Base-by-base conservation (phyloP, 1,140 invertebrate species). In the Apis laboriosa region DNA sequence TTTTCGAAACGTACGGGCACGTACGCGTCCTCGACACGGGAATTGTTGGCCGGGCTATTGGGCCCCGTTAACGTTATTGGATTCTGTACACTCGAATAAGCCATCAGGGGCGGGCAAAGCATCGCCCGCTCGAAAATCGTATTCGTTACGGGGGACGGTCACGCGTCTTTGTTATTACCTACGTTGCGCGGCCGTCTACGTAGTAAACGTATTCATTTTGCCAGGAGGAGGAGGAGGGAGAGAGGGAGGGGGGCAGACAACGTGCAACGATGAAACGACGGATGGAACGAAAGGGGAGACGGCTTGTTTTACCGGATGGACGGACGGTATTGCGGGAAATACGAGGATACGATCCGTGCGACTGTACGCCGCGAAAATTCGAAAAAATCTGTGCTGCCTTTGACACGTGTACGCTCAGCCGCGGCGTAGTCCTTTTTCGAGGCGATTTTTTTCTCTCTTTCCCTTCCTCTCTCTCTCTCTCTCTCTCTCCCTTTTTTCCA, bases 31-130 rank as follows among this genome's bases (percentile, higher is more conserved):
- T 77, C 80, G 55, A 68, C 64, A 19, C 15, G 80, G 74, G 80
- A 82, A 77, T 82, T 82, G 80, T 82, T 68, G 72, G 17, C n/a
- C n/a, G 34, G 34, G 66, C 66, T 55, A 53, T 75, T 12, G 51
- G 28, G 28, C 13, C 74, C 55, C 55, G 80, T 66, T 60, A 77
- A 75, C 64, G 63, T 82, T 82, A 82, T 82, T 82, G 80, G 64
- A 77, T 82, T 82, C 74, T 61, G 49, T 77, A 60, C 74, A 70
- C 63, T 53, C 74, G 73, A 82, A 77, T 82, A 82, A 82, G 64
- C 80, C 64, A 77, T 82, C 80, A 60, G 51, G 58, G 51, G 11
- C 24, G 49, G 56, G 70, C 73, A 66, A 34, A 70, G 71, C 79
- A 80, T 56, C 24, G 24, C 24, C 70, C 78, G 71, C 71, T 49